Conservation (phyloP, 2,797 vertebrate genomes). For the Myripristis jacobus region DNA sequence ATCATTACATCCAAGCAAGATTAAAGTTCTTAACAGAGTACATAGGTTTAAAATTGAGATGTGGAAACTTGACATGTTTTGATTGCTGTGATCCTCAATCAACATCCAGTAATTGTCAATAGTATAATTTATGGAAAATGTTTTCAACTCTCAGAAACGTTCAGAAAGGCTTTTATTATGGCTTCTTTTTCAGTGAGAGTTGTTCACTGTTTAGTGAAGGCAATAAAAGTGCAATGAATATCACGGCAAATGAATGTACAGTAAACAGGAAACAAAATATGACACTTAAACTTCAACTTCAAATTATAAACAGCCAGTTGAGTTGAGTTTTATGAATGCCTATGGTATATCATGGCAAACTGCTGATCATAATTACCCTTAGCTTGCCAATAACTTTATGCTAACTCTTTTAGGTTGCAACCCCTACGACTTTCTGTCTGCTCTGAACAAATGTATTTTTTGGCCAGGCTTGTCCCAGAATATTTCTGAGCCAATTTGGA, state of each 20-base stretch:
- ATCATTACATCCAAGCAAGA: background rate
- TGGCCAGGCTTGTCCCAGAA: background rate
- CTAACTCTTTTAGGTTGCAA: background rate
- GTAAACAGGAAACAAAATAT: background rate
- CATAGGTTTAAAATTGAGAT: background rate
- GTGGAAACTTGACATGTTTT: background rate
- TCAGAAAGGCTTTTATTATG: background rate
- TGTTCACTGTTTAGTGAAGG: background rate
- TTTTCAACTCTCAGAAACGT: too few relatives aligned
- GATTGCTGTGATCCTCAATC: background rate
- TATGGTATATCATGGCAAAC: background rate
- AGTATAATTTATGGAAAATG: too few relatives aligned
- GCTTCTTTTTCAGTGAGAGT: background rate
- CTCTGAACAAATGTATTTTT: background rate
- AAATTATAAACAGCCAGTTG: background rate
- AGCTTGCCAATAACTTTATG: too few relatives aligned
- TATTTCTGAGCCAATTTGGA: slow-evolving; percentile 27
- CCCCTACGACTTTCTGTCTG: background rate
- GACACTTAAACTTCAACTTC: background rate
- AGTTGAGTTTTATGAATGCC: background rate
- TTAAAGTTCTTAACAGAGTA: background rate
- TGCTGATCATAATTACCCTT: too few relatives aligned
- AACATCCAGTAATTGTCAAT: too few relatives aligned
- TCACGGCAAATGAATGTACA: background rate
- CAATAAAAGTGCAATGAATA: background rate